A percentile compares a stretch with the other conserved stretches of the same genome.
Conservation (phyloP, 2,888 invertebrate genomes). For the Drosophila tripunctata region DNA sequence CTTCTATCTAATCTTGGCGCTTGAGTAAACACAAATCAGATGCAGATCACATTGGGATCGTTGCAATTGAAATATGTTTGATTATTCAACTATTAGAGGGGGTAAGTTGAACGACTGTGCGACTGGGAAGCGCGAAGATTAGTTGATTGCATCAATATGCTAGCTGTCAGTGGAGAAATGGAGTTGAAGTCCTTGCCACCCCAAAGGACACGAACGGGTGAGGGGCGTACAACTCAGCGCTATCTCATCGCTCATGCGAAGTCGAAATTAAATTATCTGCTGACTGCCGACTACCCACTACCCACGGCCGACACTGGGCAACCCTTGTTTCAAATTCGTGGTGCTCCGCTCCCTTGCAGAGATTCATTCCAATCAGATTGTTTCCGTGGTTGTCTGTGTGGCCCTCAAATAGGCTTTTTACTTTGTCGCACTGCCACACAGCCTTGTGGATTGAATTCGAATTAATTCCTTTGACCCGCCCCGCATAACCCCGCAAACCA, state of each 20-base stretch:
- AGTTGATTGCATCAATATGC: slow-evolving; percentile 84
- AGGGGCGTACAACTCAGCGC: slow-evolving; percentile 34
- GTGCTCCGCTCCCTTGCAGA: slow-evolving; percentile 16
- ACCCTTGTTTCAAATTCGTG: slow-evolving; percentile 77
- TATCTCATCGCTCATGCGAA: slow-evolving; percentile 80
- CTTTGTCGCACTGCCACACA: slow-evolving; percentile 64
- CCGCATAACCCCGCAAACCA: slow-evolving; percentile 37
- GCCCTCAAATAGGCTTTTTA: slow-evolving; percentile 76
- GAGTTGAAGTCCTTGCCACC: slow-evolving; percentile 26
- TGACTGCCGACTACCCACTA: slow-evolving; percentile 69
- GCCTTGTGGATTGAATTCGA: slow-evolving; percentile 81
- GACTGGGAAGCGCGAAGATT: slow-evolving; percentile 83
- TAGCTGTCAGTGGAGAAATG: slow-evolving; percentile 62
- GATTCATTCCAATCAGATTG: slow-evolving; percentile 83
- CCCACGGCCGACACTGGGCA: slow-evolving; percentile 49
- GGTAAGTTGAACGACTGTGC: slow-evolving; percentile 31
- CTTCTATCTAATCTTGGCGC: slow-evolving; percentile 9
- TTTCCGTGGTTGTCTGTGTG: slow-evolving; percentile 74
- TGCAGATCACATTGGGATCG: slow-evolving; percentile 48
- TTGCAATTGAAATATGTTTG: slow-evolving; percentile 56
- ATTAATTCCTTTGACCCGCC: slow-evolving; percentile 83
- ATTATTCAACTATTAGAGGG: slow-evolving; percentile 31
- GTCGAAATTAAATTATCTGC: slow-evolving; percentile 84
- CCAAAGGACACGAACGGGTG: background rate
- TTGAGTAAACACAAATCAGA: slow-evolving; percentile 55